Evolutionary conservation across 2,113 vertebrate genomes (phyloP).

Genomic region (Stegostoma tigrinum): DNA sequence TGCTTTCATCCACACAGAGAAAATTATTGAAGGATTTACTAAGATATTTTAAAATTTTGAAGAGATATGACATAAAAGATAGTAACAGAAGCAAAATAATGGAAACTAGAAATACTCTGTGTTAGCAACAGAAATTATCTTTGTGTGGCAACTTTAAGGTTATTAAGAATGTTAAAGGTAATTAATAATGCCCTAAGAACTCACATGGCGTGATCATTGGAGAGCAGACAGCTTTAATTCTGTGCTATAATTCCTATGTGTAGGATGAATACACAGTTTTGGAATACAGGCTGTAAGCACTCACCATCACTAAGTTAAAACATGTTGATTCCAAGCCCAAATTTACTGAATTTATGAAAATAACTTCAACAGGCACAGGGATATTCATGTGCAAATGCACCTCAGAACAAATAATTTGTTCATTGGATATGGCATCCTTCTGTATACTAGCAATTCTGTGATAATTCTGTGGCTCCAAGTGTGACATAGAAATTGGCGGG

Average conservation of each 20-base stretch:
- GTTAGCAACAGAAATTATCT: too few relatives aligned
- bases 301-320: neutral
- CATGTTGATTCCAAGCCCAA: neutral
- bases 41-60: neutral
- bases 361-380: neutral
- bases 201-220: neutral
- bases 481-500: neutral
- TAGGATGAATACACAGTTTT: neutral
- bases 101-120: neutral
- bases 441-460: too few relatives aligned
- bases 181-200: neutral
- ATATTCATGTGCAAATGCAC: neutral
- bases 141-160: too few relatives aligned
- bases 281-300: neutral
- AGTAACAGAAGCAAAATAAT: neutral
- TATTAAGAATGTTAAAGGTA: too few relatives aligned
- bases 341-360: neutral
- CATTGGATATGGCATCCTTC: neutral
- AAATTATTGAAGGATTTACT: neutral
- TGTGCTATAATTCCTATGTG: neutral
- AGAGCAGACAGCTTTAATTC: neutral
- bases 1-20: neutral
- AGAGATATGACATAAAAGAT: neutral
- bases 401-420: neutral
- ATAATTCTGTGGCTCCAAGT: neutral